Evolutionary conservation across 35 echinoderm and acorn worm species (phyloP).

Genomic region (Acanthaster planci): DNA sequence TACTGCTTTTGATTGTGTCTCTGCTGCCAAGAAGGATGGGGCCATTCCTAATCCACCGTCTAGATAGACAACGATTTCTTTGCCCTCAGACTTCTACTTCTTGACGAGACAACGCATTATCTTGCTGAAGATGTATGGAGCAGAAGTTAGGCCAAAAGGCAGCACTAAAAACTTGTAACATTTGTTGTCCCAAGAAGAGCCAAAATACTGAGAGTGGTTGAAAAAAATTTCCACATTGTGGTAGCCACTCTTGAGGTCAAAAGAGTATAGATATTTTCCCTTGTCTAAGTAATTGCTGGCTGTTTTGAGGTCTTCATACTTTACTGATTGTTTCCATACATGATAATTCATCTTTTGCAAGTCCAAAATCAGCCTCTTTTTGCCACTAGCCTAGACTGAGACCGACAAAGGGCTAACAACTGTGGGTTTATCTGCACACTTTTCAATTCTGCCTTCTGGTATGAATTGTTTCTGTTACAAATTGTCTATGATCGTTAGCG

Average conservation of each 20-base stretch:
- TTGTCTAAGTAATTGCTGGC: slow-evolving; percentile 16
- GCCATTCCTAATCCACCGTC: slow-evolving; percentile 9
- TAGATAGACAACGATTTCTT: slow-evolving; percentile 21
- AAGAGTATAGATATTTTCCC: slow-evolving; percentile 3
- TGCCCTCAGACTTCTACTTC: slow-evolving; percentile 24
- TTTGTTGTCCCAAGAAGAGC: neutral
- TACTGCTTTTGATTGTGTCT: neutral
- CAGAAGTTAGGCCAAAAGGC: slow-evolving; percentile 35
- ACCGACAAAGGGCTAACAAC: slow-evolving; percentile 39
- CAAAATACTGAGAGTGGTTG: neutral
- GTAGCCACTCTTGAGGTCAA: slow-evolving; percentile 46
- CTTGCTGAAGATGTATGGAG: slow-evolving; percentile 46
- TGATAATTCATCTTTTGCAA: neutral
- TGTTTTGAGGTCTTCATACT: slow-evolving; percentile 14
- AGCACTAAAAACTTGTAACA: slow-evolving; percentile 9
- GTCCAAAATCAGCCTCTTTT: slow-evolving; percentile 44
- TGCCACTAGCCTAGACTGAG: slow-evolving; percentile 24
- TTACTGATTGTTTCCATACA: slow-evolving; percentile 3
- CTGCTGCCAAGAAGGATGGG: neutral
- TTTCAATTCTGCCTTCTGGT: neutral
- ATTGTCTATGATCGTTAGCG: neutral
- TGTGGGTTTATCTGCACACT: neutral
- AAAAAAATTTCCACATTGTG: slow-evolving; percentile 45
- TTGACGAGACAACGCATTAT: slow-evolving; percentile 27
- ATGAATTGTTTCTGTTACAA: neutral